Evolutionary conservation across 2,113 vertebrate genomes (phyloP), one percentile per base, ranked within the genome.

Genomic region (Sminthopsis crassicaudata): DNA sequence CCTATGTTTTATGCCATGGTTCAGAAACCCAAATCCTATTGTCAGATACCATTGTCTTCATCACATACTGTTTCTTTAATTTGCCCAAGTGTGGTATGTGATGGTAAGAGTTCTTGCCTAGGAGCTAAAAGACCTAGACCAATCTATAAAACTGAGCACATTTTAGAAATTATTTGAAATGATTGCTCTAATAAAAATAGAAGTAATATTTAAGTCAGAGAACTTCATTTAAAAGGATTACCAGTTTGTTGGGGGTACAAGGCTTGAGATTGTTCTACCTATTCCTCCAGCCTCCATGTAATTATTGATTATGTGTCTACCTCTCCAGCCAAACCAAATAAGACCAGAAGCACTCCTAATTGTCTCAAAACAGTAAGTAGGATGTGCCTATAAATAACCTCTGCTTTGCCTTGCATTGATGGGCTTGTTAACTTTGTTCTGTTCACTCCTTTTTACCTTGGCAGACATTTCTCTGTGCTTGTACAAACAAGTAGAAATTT

Each of bases 401-500:
- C 90, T n/a, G 36, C 14, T 89, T 57, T 46, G 16, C 90, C 91
- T 89, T 27, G 10, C 19, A 42, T 48, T 55, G 48, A 48, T n/a
- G 36, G 89, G 53, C 60, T 76, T 60, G 8, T 54, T 5, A 53
- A 23, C 92, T 89, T 94, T 88, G 54, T 53, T 46, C 36, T n/a
- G 51, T 90, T 57, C n/a, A 27, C 52, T 88, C 90, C 90, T 8
- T 8, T 84, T 53, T 54, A 2, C 76, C 91, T 53, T 10, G 53
- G 27, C 46, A 92, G 54, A 48, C 25, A 84, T 84, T 91, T 94
- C 67, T 94, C 94, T 95, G 46, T 14, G 42, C 14, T 3, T 84
- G 76, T 92, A 57, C 51, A 91, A 46, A 24, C 90, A 19, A 92
- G 88, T 93, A 92, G 46, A 94, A 1, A 91, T 89, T 90, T 84